Percentiles rank a stretch among this genome's conserved stretches.
phyloP scores from a whole-genome alignment of 2,888 invertebrate species.

The Chorisops tibialis region DNA sequence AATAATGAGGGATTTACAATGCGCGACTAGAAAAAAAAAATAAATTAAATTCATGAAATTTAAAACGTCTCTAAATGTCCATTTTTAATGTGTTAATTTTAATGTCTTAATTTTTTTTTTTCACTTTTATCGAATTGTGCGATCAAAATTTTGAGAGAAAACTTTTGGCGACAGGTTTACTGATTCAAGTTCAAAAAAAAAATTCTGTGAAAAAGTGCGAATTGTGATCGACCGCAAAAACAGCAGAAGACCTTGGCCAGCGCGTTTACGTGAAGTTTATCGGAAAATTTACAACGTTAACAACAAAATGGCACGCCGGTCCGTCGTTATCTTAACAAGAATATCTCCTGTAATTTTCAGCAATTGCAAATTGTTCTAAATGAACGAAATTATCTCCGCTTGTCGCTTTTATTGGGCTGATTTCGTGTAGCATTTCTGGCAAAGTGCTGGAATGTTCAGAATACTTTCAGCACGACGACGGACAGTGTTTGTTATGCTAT shows the following conservation, averaged over 20 bases:
- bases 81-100: too few relatives aligned
- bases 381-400: background rate
- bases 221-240: too few relatives aligned
- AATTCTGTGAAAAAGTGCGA: background rate
- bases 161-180: background rate
- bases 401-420: background rate
- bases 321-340: background rate
- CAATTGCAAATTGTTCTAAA: slow-evolving; percentile 4
- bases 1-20: too few relatives aligned
- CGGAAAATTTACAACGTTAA: background rate
- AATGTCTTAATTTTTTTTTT: too few relatives aligned
- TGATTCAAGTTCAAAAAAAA: background rate
- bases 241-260: background rate
- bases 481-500: background rate
- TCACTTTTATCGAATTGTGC: too few relatives aligned
- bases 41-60: too few relatives aligned
- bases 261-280: background rate
- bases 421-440: background rate
- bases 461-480: too few relatives aligned
- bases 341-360: background rate
- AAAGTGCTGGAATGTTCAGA: too few relatives aligned
- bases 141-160: too few relatives aligned
- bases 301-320: background rate
- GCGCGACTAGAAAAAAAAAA: too few relatives aligned
- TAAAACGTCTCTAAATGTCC: too few relatives aligned